Conservation (phyloP, 2,113 vertebrate species). For the Onychorhynchus coronatus region DNA sequence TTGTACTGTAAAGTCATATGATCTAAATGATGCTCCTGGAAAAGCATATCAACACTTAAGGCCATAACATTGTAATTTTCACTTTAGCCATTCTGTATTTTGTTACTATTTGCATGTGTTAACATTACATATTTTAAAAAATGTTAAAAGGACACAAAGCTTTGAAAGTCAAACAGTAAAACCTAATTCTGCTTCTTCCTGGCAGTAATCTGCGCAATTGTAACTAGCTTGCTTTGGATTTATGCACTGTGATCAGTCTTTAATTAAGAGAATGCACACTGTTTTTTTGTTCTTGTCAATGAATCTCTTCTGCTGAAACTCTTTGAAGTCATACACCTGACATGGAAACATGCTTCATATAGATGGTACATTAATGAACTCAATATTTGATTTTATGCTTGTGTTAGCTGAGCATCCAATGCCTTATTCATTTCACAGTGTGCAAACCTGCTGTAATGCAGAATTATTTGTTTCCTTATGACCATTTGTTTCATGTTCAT, state of each 20-base stretch:
- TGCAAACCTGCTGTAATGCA: neutral
- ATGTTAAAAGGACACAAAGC: neutral
- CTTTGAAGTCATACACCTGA: neutral
- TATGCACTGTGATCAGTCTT: neutral
- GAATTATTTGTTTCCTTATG: constrained; percentile 12
- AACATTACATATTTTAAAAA: neutral
- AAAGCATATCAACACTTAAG: neutral
- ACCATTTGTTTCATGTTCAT: neutral
- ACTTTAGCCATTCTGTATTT: neutral
- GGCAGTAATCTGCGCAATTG: neutral
- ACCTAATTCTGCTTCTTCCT: neutral
- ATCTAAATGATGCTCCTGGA: neutral
- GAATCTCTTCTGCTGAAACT: neutral
- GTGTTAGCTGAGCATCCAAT: neutral
- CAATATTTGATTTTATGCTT: neutral
- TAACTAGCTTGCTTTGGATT: neutral
- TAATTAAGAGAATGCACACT: neutral
- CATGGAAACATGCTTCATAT: neutral
- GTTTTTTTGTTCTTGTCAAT: neutral
- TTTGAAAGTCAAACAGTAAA: neutral
- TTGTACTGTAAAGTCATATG: neutral
- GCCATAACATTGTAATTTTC: neutral
- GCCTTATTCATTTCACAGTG: neutral
- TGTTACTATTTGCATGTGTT: neutral
- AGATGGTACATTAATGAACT: neutral